Evolutionary conservation across 2,888 invertebrate genomes (phyloP).

Genomic region (Drosophila silvestris): DNA sequence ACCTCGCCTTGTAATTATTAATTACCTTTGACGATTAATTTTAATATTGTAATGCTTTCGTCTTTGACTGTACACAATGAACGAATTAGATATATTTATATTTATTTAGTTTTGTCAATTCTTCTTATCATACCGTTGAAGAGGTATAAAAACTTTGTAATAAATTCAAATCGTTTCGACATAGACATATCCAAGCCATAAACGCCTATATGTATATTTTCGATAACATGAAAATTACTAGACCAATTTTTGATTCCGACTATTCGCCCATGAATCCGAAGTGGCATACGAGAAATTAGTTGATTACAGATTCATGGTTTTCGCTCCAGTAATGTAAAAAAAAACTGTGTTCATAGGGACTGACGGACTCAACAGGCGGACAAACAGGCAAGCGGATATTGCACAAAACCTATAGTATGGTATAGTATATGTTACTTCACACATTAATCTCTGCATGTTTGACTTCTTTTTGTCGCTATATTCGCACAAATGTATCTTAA

Average conservation of each 20-base stretch:
- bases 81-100: neutral
- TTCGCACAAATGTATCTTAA: neutral
- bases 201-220: neutral
- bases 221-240: neutral
- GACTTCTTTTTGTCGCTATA: neutral
- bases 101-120: neutral
- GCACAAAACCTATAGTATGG: neutral
- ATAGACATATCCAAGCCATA: neutral
- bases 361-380: neutral
- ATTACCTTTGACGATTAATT: slow-evolving; percentile 15
- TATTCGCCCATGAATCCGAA: neutral
- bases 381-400: neutral
- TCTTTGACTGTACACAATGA: slow-evolving; percentile 1
- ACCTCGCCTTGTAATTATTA: slow-evolving; percentile 35
- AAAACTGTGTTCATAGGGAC: neutral
- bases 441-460: neutral
- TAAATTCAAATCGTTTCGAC: neutral
- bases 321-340: neutral
- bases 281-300: neutral
- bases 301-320: neutral
- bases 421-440: too few species aligned
- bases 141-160: neutral
- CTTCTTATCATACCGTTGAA: neutral
- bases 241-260: neutral
- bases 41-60: neutral